Conservation (phyloP, 2,888 invertebrate species). For the Ernsta delagoae region DNA sequence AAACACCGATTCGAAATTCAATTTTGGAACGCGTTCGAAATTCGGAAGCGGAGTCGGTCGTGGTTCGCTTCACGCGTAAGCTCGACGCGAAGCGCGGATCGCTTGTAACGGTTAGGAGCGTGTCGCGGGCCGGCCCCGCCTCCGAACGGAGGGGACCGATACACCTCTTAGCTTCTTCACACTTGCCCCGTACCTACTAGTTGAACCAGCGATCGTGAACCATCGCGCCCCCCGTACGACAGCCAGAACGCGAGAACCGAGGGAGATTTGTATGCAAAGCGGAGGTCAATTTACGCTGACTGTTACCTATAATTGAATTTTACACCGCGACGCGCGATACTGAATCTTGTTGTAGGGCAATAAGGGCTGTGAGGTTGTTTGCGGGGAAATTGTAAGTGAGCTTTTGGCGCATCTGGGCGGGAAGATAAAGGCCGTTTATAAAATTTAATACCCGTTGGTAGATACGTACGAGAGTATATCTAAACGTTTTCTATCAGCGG, state of each 20-base stretch:
- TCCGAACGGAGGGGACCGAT: conserved; percentile 68
- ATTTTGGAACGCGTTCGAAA: conserved; percentile 54
- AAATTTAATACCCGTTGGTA: conserved; percentile 71
- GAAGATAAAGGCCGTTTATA: conserved; percentile 58
- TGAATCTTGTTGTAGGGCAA: conserved; percentile 41
- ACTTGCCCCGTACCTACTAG: conserved; percentile 80
- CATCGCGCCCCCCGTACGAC: conserved; percentile 48
- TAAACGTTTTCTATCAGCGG: conserved; percentile 49
- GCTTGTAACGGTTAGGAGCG: conserved; percentile 71
- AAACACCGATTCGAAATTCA: conserved; percentile 37
- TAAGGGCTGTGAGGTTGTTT: conserved; percentile 42
- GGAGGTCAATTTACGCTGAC: conserved; percentile 56
- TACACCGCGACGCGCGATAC: conserved; percentile 46
- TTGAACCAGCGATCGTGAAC: conserved; percentile 60
- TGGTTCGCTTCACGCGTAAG: conserved; percentile 61
- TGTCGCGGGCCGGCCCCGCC: conserved; percentile 69
- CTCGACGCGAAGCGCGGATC: conserved; percentile 70
- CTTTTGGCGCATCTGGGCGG: conserved; percentile 72
- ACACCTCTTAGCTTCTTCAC: too few species aligned
- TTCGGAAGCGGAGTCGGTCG: conserved; percentile 37
- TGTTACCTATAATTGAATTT: conserved; percentile 50
- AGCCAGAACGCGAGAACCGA: neutral
- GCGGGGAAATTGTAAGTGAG: conserved; percentile 45
- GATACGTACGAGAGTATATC: conserved; percentile 47
- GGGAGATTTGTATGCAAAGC: conserved; percentile 37